phyloP scores from a whole-genome alignment of 2,888 invertebrate genomes.

The Zonitis immaculata region DNA sequence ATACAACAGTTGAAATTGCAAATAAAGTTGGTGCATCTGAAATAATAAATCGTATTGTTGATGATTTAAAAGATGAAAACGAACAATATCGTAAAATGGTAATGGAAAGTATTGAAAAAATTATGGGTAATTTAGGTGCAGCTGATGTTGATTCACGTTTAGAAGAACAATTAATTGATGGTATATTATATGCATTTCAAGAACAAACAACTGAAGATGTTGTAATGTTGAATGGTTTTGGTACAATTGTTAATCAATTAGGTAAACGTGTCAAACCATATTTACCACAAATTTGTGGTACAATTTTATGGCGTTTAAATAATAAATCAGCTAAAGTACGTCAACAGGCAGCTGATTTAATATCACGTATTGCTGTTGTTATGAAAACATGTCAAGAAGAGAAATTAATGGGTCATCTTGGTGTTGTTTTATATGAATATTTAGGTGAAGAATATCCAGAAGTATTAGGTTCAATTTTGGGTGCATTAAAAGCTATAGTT shows the following conservation, averaged over 20 bases:
- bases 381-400: conserved; percentile 99
- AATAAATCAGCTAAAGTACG: conserved; percentile 99
- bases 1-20: conserved; percentile 99
- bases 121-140: conserved; percentile 95
- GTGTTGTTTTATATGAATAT: conserved; percentile 98
- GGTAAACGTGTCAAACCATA: conserved; percentile 98
- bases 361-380: conserved; percentile 95
- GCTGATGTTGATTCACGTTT: conserved; percentile 97
- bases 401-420: conserved; percentile 99
- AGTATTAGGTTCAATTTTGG: conserved; percentile 95
- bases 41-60: conserved; percentile 97
- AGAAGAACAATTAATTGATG: conserved; percentile 98
- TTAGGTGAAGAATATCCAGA: conserved; percentile 99
- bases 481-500: conserved; percentile 97
- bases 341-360: conserved; percentile 98
- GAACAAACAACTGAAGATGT: conserved; percentile 99
- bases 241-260: conserved; percentile 96
- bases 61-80: conserved; percentile 98
- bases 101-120: conserved; percentile 99
- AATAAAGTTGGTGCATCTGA: conserved; percentile 99
- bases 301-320: conserved; percentile 98
- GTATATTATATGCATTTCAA: conserved; percentile 98
- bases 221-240: conserved; percentile 99
- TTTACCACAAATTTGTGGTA: conserved; percentile 99
- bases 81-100: conserved; percentile 99